Base-by-base conservation (phyloP, 2,797 vertebrate species). In the Sebastes cheni region DNA sequence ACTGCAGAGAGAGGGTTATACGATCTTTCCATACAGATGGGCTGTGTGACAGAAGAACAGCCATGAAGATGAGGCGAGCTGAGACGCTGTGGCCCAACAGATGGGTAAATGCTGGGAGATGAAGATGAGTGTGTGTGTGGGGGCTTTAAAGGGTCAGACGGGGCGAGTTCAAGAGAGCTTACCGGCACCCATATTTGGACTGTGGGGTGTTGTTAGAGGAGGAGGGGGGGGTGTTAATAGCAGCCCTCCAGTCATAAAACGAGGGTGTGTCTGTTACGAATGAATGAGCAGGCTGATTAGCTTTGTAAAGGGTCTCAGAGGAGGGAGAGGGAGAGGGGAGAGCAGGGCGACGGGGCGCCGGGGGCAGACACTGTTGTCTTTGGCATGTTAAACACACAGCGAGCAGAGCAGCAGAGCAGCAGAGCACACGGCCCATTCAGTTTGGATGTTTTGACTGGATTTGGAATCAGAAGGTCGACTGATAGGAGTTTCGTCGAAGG, bases 231-330 rank as follows among this genome's bases (percentile, higher is more conserved):
- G 79, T 77, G 89, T 89, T 93, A 93, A 91, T 91, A 86, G 88
- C 84, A 82, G 86, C 84, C 88, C 86, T 83, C 82, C 81, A 67
- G 89, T 88, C 94, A 92, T 93, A 90, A 95, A 94, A 94, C 91
- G 89, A 87, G 93, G 96, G 94, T 75, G 95, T 94, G 89, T 86
- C 91, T 74, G 78, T 64, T 89, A 71, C 80, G 78, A 81, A 91
- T 95, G 95, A 95, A 95, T 94, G 94, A 95, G 83, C 91, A 89
- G 89, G 72, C 90, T 90, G 95, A 93, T 94, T 86, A 93, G 89
- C 89, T 76, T 86, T 86, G 92, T 88, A 70, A 86, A 89, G 89
- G 87, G 82, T 86, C 90, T 88, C 85, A 81, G 87, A 91, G 93
- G 94, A 84, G 87, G 83, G 73, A 69, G 86, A 70, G 88, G 78